Evolutionary conservation across 2,113 vertebrate species (phyloP).

Genomic region (Urocynchramus pylzowi): DNA sequence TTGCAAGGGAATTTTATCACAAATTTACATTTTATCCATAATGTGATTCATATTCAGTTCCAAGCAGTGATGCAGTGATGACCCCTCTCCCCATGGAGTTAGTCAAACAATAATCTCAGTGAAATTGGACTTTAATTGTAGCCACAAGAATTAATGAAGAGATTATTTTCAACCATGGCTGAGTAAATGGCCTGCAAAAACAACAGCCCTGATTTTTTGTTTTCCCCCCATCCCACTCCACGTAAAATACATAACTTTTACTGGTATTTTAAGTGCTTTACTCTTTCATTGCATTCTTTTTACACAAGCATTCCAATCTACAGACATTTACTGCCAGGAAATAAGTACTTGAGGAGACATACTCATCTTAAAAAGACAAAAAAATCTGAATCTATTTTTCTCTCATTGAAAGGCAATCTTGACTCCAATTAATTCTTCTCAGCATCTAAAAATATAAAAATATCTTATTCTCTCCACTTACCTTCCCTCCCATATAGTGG

Average conservation of each 20-base stretch:
- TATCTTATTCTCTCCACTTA: background rate
- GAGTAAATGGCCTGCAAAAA: background rate
- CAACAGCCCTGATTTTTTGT: background rate
- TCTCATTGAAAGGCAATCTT: background rate
- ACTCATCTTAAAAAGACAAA: background rate
- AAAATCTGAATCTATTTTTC: background rate
- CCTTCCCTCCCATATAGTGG: background rate
- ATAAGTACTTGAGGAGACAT: background rate
- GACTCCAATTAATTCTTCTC: background rate
- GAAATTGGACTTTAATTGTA: slow-evolving; percentile 29
- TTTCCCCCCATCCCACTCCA: background rate
- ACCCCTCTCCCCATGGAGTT: background rate
- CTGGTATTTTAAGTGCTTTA: background rate
- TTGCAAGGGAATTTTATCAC: background rate
- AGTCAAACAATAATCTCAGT: background rate
- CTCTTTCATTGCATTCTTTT: background rate
- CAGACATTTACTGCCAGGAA: background rate
- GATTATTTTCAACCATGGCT: background rate
- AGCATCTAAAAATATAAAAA: background rate
- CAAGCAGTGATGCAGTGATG: background rate
- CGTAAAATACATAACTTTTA: background rate
- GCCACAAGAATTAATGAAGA: slow-evolving; percentile 19
- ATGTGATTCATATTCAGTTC: background rate
- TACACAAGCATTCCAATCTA: background rate
- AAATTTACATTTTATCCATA: background rate